A percentile compares a stretch with the other conserved stretches of the same genome.
These are phyloP conservation scores for Rhabdophis nuchalis DNA, from an alignment of 2,797 vertebrate genomes.

Conservation along the genomic window DNA sequence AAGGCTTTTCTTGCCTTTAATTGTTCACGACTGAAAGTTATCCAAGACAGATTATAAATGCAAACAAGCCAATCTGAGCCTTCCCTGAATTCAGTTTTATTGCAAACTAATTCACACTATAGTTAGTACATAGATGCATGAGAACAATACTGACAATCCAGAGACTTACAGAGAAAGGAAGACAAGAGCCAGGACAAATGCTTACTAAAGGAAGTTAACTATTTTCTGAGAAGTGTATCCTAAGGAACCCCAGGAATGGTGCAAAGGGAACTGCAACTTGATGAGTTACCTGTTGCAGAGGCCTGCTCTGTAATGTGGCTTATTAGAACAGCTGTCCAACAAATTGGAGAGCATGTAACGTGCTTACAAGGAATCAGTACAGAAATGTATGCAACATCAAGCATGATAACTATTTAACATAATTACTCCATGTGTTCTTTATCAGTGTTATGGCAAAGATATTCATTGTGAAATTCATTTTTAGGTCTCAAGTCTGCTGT, in stretches of 20 bases:
- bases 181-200: not conserved
- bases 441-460: not conserved
- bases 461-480: not conserved
- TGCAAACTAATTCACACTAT: conserved; percentile 27
- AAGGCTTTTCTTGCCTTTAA: not conserved
- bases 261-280: not conserved
- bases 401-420: not conserved
- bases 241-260: not conserved
- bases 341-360: not conserved
- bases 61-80: not conserved
- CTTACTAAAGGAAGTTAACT: not conserved
- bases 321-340: not conserved
- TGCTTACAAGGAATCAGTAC: not conserved
- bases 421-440: not conserved
- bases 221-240: not conserved
- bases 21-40: conserved; percentile 13
- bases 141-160: not conserved
- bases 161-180: not conserved
- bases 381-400: not conserved
- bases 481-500: not conserved
- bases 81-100: not conserved
- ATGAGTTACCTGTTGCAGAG: not conserved
- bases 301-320: too few species aligned
- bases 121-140: not conserved
- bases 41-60: not conserved